Percentiles rank a stretch among this genome's conserved stretches.
These are phyloP conservation scores for Cryptocheilus praepositus DNA, from an alignment of 2,888 invertebrate genomes.

Conservation along the genomic window DNA sequence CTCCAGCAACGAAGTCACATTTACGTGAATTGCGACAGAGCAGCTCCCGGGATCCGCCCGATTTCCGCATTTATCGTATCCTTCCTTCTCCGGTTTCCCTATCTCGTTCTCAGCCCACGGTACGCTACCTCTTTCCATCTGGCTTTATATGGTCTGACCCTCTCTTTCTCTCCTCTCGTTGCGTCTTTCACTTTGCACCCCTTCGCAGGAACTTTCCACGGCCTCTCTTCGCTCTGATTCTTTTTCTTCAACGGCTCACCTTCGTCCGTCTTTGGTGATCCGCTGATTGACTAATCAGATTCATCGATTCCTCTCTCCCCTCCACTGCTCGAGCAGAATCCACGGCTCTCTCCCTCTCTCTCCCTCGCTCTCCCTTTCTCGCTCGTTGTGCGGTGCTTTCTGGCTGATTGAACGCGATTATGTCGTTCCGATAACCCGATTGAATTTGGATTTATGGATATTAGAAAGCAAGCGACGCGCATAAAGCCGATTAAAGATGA, in stretches of 20 bases:
- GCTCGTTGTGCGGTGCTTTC: conserved; percentile 39
- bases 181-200: not conserved
- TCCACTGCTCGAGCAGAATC: not conserved
- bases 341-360: not conserved
- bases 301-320: conserved; percentile 22
- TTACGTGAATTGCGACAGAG: conserved; percentile 50
- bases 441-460: conserved; percentile 53
- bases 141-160: not conserved
- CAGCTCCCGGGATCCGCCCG: conserved; percentile 39
- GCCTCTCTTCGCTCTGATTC: conserved; percentile 33
- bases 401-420: conserved; percentile 54
- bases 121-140: not conserved
- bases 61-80: conserved; percentile 46
- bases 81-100: conserved; percentile 13
- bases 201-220: conserved; percentile 11
- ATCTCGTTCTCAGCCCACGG: not conserved
- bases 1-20: conserved; percentile 38
- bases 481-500: conserved; percentile 27
- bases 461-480: conserved; percentile 42
- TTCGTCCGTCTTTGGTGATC: conserved; percentile 22
- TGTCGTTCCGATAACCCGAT: conserved; percentile 47
- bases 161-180: not conserved
- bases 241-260: conserved; percentile 32
- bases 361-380: conserved; percentile 5
- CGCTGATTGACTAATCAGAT: conserved; percentile 57